Evolutionary conservation across 2,113 vertebrate genomes (phyloP), one percentile per base, ranked within the genome.

Genomic region (Bombycilla garrulus): DNA sequence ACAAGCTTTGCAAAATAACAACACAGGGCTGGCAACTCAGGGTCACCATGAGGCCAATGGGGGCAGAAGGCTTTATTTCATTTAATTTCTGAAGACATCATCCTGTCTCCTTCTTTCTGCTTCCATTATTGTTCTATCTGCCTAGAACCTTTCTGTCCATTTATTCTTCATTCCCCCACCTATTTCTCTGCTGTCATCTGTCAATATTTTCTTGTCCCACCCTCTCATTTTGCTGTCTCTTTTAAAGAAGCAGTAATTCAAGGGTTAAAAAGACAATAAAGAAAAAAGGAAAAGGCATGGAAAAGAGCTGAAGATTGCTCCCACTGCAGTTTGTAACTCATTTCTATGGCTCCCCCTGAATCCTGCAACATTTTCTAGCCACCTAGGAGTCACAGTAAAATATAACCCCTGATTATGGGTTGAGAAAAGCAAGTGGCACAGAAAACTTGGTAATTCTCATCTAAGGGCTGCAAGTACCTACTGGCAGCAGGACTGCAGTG

Each of bases 1-100:
- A 93, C 64, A 76, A 92, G 48, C 25, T 89, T 76, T 81, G 53
- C 47, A 81, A 81, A 96, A 86, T 20, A 82, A 71, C 80, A 93
- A 11, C 57, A 64, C 60, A 40, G 62, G 47, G 80, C 80, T 93
- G 86, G 65, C 91, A 93, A 86, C 72, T 86, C 86, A 79, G 48
- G 71, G 36, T 73, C 81, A 86, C 77, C 64, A 25, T 11, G 17
- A 74, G 79, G 67, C 92, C 88, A 61, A 19, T 67, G 17, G 47
- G 89, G 65, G 88, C 81, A 77, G 79, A 58, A 54, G 56, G 66
- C 35, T 66, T 92, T 48, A 76, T 66, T 93, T 86, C 1, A 62
- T 90, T 93, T 90, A 18, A 81, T 73, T 96, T 95, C 73, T 73
- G 50, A 91, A 84, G 48, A 81, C 57, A 90, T 45, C 48, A 76